These are phyloP conservation scores for Apus apus DNA, from an alignment of 2,113 vertebrate species.

Conservation along the genomic window DNA sequence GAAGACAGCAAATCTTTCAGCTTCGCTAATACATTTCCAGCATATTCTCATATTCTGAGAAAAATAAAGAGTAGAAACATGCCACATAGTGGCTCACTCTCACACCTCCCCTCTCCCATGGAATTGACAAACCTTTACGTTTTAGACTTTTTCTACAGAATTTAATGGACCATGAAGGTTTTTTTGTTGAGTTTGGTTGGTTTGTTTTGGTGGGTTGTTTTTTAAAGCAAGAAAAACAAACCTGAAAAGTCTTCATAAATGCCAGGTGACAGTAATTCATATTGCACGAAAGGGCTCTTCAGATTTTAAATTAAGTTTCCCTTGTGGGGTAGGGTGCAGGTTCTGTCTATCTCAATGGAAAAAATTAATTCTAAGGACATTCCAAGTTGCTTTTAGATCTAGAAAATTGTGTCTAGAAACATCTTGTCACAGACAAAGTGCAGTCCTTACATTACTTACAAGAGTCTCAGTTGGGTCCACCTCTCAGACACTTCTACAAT, in stretches of 20 bases:
- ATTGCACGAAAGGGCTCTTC: not conserved
- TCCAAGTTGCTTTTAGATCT: not conserved
- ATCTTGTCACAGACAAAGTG: not conserved
- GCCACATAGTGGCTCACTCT: not conserved
- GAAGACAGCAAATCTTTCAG: not conserved
- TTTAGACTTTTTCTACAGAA: not conserved
- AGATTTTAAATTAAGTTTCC: not conserved
- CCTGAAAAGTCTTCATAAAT: not conserved
- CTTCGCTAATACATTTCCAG: not conserved
- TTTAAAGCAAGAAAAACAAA: not conserved
- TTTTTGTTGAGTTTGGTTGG: too few relatives aligned
- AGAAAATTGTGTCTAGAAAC: not conserved
- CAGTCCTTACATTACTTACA: not conserved
- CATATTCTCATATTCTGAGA: not conserved
- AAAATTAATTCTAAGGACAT: not conserved
- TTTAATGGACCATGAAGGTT: not conserved
- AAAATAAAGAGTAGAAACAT: not conserved
- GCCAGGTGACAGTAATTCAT: not conserved
- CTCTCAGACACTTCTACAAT: not conserved
- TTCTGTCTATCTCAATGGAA: not conserved
- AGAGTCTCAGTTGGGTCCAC: not conserved
- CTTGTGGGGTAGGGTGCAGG: not conserved
- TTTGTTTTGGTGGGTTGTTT: not conserved
- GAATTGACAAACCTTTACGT: not conserved
- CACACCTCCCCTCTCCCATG: not conserved